Evolutionary conservation across 2,888 invertebrate species (phyloP), one percentile per base, ranked within the genome.

Genomic region (Amorpha juglandis): DNA sequence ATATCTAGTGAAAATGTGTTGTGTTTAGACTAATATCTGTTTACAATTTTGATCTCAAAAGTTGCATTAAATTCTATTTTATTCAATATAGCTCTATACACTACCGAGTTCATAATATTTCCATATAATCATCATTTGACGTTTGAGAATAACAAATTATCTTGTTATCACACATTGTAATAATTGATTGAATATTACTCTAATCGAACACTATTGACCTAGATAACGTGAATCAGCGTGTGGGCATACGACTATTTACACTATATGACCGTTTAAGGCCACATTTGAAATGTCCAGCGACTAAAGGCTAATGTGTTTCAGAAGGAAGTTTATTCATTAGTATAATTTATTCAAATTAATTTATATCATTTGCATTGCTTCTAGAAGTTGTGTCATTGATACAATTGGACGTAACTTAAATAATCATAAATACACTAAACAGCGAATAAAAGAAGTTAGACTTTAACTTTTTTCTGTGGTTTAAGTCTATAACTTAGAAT

Each of bases 191-290:
- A 58, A 58, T 27, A 27, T 38, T 38, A 58, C 58, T 19, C 12
- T 6, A 19, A 50, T 50, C 19, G 35, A 38, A 58, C 55, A 38
- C 55, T 52, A 6, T 38, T 58, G 58, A 58, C 58, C 58, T 42
- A 58, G 6, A 58, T 42, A 16, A 52, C 27, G 42, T 58, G 58
- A 58, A 58, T 58, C 58, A 58, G 42, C 58, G 19, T 19, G 58
- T 52, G 14, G 52, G 52, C 52, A 52, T 19, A 58, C 35, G 1
- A 42, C 58, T 11, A 48, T 19, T 33, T 53, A 58, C 19, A 42
- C 42, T 58, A 58, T 58, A 42, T 42, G 19, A 42, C 58, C 42
- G 38, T 58, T 38, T 58, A 58, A 58, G 58, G 58, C 42, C 16
- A 58, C 42, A 38, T 58, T 38, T 58, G 12, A 42, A 58, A 42